Evolutionary conservation across 2,797 vertebrate species (phyloP), one percentile per base, ranked within the genome.

Genomic region (Mionectes olivaceus): DNA sequence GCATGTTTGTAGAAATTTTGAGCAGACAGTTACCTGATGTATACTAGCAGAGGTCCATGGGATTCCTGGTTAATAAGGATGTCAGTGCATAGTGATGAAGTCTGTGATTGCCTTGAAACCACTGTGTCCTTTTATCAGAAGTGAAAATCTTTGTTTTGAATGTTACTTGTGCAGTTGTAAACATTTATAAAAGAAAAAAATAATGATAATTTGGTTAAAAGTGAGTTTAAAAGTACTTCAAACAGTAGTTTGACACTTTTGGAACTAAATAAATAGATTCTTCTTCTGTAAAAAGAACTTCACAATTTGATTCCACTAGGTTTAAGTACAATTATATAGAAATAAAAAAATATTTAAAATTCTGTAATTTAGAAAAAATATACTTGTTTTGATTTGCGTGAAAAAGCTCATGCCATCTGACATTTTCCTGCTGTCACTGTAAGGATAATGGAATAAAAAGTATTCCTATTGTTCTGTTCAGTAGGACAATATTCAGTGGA

Each of bases 381-480:
- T 28, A 2, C 15, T 52, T 1, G 0, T 15, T 74, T 67, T 87
- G 23, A 49, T 63, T 89, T 4, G 1, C 19, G 8, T 6, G 1
- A 32, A 67, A 41, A 71, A 13, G 13, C 6, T 56, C 11, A 19
- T 13, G 7, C 2, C 3, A 28, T 32, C 53, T 78, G 23, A 22
- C 55, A 16, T 68, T 52, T 81, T 93, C 14, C 21, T 81, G 27
- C 4, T 35, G 7, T 52, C 74, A 44, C 63, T 44, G 28, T 5
- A 5, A 64, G 25, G 17, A 44, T 6, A 44, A 25, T 37, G 11
- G 33, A 15, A 78, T 63, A 35, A 87, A 67, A 8, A 3, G 0
- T 35, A 33, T 53, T 75, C 9, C 5, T 52, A 1, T 7, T 91
- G 32, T 60, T 71, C 13, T 28, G 0, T 33, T 75, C 19, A 35